phyloP scores from a whole-genome alignment of 2,888 invertebrate genomes.

The Cryptocephalus primarius region DNA sequence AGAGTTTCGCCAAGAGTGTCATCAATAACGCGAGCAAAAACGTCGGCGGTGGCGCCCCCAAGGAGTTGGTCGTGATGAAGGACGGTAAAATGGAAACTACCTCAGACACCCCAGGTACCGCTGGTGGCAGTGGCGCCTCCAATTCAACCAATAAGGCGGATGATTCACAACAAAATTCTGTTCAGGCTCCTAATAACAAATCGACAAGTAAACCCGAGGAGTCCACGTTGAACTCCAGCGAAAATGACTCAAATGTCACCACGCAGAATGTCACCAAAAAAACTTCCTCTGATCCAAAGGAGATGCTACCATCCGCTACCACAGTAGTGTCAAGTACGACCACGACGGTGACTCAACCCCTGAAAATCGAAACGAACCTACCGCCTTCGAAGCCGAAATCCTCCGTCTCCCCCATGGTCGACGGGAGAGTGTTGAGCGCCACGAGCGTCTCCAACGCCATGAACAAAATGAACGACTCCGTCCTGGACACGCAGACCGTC shows the following conservation, averaged over 20 bases:
- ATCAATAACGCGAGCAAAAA: not conserved
- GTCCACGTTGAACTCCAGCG: not conserved
- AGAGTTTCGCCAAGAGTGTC: not conserved
- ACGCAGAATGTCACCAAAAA: not conserved
- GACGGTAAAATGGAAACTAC: not conserved
- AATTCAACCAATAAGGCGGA: too few relatives aligned
- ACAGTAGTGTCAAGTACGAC: slow-evolving; percentile 35
- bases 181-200: too few relatives aligned
- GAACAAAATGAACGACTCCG: slow-evolving; percentile 36
- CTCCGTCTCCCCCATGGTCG: slow-evolving; percentile 26
- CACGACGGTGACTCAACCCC: slow-evolving; percentile 32
- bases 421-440: slow-evolving; percentile 31
- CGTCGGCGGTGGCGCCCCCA: not conserved
- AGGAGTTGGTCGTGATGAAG: not conserved
- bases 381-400: slow-evolving; percentile 17
- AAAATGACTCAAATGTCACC: too few relatives aligned
- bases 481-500: slow-evolving; percentile 32
- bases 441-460: slow-evolving; percentile 36
- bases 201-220: too few relatives aligned
- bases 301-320: slow-evolving; percentile 21
- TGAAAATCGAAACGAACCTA: slow-evolving; percentile 32
- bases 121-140: not conserved
- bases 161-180: too few relatives aligned
- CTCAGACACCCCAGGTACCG: not conserved
- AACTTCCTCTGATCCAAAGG: not conserved